phyloP scores from a whole-genome alignment of 2,113 vertebrate genomes.

The Uria aalge region DNA sequence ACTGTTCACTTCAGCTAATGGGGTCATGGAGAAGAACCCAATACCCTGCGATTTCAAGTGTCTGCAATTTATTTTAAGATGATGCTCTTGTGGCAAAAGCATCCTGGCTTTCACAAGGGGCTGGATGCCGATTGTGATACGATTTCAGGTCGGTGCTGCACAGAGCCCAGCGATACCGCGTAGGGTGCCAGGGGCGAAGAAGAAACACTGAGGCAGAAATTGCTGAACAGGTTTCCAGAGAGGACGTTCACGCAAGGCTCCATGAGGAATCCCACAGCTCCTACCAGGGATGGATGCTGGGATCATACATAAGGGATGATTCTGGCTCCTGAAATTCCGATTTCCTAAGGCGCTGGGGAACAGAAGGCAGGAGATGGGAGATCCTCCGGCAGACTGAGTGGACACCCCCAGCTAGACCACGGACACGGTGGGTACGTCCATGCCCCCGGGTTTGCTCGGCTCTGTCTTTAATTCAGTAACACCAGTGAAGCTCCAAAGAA shows the following conservation, averaged over 20 bases:
- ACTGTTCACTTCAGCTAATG: not conserved
- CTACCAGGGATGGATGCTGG: not conserved
- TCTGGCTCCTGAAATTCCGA: not conserved
- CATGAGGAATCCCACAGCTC: not conserved
- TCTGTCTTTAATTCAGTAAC: not conserved
- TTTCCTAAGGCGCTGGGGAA: too few relatives aligned
- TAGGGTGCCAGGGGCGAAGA: not conserved
- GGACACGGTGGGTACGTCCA: not conserved
- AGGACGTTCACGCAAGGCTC: not conserved
- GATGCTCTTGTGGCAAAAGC: not conserved
- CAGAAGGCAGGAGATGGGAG: not conserved
- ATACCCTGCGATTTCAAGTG: not conserved
- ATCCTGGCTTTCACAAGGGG: not conserved
- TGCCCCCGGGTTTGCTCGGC: not conserved
- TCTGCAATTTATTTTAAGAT: not conserved
- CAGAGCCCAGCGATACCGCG: rapidly evolving
- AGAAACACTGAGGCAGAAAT: not conserved
- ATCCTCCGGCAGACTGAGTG: not conserved
- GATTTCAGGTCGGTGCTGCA: not conserved
- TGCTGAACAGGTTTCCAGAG: not conserved
- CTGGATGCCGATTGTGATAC: not conserved
- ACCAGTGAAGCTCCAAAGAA: not conserved
- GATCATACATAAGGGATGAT: not conserved
- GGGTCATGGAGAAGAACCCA: not conserved
- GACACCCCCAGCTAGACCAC: not conserved